These are phyloP conservation scores for Frankliniella fusca DNA, from an alignment of 2,888 invertebrate genomes.

Conservation along the genomic window DNA sequence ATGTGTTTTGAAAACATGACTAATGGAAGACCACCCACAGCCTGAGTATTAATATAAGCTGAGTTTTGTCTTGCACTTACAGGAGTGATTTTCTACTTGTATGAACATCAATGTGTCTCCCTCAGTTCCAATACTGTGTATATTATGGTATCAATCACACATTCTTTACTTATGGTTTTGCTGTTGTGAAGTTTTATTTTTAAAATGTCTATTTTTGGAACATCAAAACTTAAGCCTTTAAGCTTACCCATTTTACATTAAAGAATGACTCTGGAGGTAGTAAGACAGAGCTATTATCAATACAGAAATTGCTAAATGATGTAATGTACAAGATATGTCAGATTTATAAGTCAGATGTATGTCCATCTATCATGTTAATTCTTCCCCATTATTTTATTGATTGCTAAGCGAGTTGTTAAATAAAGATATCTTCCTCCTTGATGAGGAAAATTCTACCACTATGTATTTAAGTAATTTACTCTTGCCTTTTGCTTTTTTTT, in stretches of 20 bases:
- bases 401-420: constrained; percentile 25
- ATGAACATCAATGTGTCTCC: too few species aligned
- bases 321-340: background rate
- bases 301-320: background rate
- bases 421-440: background rate
- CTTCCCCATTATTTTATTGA: constrained; percentile 10
- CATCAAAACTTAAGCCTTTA: too few species aligned
- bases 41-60: background rate
- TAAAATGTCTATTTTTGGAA: too few species aligned
- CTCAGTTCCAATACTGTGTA: too few species aligned
- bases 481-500: too few species aligned
- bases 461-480: too few species aligned
- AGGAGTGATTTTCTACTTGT: background rate
- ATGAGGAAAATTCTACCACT: background rate
- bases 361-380: background rate
- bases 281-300: too few species aligned
- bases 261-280: too few species aligned
- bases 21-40: background rate
- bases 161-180: too few species aligned
- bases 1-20: background rate
- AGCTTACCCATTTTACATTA: too few species aligned
- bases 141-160: too few species aligned
- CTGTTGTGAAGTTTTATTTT: too few species aligned
- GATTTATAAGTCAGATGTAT: background rate
- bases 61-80: background rate